Conservation (phyloP, 2,888 invertebrate genomes). For the Tipula lateralis region DNA sequence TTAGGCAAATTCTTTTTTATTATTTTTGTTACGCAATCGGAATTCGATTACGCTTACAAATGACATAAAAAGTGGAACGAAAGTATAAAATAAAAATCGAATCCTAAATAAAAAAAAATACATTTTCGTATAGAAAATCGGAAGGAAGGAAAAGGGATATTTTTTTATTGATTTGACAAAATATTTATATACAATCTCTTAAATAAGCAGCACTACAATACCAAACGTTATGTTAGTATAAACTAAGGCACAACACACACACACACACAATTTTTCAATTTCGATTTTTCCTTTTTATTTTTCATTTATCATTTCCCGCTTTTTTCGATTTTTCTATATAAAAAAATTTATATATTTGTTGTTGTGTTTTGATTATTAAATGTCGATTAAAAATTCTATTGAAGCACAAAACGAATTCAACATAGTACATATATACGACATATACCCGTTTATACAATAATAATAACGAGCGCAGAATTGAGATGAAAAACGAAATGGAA, state of each 20-base stretch:
- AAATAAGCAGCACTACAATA: neutral
- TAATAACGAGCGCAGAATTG: constrained; percentile 3
- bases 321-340: neutral
- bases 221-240: neutral
- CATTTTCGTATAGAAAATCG: neutral
- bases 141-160: constrained; percentile 24
- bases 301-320: neutral
- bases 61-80: neutral
- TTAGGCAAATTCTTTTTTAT: neutral
- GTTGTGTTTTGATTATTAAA: neutral
- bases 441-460: neutral
- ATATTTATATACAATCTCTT: neutral
- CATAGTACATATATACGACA: too few relatives aligned
- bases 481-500: constrained; percentile 1
- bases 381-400: constrained; percentile 5
- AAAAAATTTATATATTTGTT: neutral
- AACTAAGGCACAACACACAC: neutral
- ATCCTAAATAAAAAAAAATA: neutral
- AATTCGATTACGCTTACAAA: neutral
- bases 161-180: constrained; percentile 12
- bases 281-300: neutral
- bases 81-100: neutral
- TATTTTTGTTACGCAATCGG: neutral
- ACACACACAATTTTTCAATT: neutral
- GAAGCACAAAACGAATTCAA: neutral